phyloP scores from a whole-genome alignment of 2,797 vertebrate genomes.

The Clarias fuscus region DNA sequence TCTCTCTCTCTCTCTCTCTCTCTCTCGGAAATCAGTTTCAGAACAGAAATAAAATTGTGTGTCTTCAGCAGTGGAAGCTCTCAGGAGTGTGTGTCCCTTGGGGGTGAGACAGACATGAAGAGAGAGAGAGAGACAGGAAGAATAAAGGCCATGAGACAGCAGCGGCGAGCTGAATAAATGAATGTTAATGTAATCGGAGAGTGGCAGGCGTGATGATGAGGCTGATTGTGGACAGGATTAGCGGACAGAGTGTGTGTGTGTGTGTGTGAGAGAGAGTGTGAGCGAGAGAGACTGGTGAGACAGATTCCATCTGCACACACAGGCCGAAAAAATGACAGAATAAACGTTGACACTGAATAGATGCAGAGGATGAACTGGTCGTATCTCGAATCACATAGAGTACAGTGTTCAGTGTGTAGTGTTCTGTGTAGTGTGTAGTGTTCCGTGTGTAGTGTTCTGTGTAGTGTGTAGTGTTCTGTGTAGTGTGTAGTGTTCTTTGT shows the following conservation, averaged over 20 bases:
- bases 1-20: not conserved
- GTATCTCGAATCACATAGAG: not conserved
- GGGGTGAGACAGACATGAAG: not conserved
- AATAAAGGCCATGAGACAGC: slow-evolving; percentile 6
- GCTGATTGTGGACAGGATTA: slow-evolving; percentile 10
- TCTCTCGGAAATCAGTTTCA: not conserved
- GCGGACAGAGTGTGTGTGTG: not conserved
- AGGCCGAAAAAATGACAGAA: not conserved
- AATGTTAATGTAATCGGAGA: slow-evolving; percentile 14
- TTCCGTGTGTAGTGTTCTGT: too few species aligned
- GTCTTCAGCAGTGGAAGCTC: not conserved
- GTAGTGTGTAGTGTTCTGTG: too few species aligned
- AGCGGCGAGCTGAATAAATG: not conserved
- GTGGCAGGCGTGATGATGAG: not conserved
- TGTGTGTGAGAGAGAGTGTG: not conserved
- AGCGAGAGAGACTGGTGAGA: not conserved
- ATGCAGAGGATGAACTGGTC: too few species aligned
- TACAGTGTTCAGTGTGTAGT: slow-evolving; percentile 33
- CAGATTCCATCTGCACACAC: not conserved
- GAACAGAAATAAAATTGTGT: not conserved
- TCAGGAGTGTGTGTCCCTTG: not conserved
- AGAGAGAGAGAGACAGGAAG: not conserved
- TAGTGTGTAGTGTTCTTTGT: too few species aligned
- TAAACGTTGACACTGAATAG: too few species aligned
- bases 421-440: too few species aligned